Conservation (phyloP, 2,113 vertebrate species). For the Rhombomys opimus region DNA sequence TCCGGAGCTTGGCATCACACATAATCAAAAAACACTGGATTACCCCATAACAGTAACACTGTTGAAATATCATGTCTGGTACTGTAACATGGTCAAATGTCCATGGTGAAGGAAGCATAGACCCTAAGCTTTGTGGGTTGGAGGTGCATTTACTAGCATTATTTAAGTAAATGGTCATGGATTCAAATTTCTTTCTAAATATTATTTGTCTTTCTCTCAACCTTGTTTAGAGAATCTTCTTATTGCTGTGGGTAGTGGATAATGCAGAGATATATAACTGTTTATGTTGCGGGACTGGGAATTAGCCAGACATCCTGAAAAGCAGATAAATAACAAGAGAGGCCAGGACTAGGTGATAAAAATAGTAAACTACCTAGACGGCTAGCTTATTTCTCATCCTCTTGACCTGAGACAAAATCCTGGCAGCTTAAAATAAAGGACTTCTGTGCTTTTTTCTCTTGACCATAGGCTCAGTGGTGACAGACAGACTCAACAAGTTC, state of each 20-base stretch:
- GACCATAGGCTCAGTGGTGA: not conserved
- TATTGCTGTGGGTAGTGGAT: not conserved
- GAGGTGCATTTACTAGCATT: not conserved
- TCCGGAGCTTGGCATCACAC: not conserved
- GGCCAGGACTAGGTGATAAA: too few relatives aligned
- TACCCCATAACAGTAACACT: not conserved
- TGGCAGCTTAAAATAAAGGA: too few relatives aligned
- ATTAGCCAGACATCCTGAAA: too few relatives aligned
- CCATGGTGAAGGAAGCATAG: not conserved
- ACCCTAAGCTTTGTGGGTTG: not conserved
- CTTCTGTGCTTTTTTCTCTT: too few relatives aligned
- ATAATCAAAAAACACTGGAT: not conserved
- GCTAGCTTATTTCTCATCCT: too few relatives aligned
- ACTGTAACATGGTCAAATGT: not conserved
- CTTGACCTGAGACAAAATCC: too few relatives aligned
- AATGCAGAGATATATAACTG: too few relatives aligned
- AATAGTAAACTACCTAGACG: too few relatives aligned
- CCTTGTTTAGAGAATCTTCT: not conserved
- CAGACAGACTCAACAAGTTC: not conserved
- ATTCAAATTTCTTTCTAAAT: not conserved
- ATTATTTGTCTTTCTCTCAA: not conserved
- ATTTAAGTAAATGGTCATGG: not conserved
- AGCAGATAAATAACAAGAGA: too few relatives aligned
- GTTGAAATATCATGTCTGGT: not conserved
- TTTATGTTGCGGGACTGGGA: too few relatives aligned